Evolutionary conservation across 2,888 invertebrate species (phyloP).

Genomic region (Morinoia aosen): DNA sequence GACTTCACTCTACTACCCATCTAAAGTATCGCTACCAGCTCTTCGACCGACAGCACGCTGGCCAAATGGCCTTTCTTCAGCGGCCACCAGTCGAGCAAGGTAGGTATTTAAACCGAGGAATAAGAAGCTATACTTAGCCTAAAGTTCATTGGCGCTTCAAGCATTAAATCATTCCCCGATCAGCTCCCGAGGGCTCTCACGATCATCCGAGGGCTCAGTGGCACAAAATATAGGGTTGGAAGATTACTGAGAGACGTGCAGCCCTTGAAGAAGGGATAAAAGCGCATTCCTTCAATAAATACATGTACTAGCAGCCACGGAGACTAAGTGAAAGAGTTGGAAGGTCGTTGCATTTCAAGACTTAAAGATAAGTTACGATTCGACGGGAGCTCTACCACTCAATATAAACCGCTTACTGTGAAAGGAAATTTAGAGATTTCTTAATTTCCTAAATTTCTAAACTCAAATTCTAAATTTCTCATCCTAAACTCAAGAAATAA

Average conservation of each 20-base stretch:
- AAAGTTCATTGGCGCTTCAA: background rate
- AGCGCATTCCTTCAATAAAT: background rate
- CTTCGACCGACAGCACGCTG: background rate
- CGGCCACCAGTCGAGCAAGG: background rate
- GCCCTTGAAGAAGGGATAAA: background rate
- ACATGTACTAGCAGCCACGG: background rate
- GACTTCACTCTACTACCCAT: background rate
- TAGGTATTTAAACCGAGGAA: background rate
- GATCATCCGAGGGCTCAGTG: background rate
- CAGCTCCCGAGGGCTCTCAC: background rate
- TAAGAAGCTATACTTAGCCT: background rate
- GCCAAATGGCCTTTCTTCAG: background rate
- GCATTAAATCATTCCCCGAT: background rate
- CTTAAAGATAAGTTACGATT: background rate
- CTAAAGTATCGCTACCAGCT: background rate
- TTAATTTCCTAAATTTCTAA: too few relatives aligned
- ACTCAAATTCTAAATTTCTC: background rate
- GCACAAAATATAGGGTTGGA: background rate
- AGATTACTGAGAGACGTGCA: background rate
- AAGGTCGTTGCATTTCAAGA: background rate
- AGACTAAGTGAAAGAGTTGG: background rate
- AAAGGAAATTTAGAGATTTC: background rate
- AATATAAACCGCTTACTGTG: background rate
- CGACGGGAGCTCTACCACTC: background rate
- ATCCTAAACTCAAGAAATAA: background rate